Evolutionary conservation across 2,888 invertebrate species (phyloP).

Genomic region (Celastrina argiolus): DNA sequence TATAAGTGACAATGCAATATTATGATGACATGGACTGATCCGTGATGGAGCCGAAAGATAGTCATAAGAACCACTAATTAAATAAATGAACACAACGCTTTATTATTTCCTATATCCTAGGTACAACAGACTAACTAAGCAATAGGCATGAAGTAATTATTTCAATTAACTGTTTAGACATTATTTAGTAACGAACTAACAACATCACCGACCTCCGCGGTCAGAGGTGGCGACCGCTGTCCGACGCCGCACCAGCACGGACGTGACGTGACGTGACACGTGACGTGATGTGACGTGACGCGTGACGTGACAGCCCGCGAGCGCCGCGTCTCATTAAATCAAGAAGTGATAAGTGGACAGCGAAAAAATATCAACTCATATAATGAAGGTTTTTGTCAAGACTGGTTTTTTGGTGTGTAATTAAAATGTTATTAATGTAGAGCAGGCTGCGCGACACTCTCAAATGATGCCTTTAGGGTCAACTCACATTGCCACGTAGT

Average conservation of each 20-base stretch:
- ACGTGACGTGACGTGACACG: slow-evolving; percentile 19
- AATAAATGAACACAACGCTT: too few species aligned
- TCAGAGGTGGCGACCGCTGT: slow-evolving; percentile 18
- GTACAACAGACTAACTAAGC: too few species aligned
- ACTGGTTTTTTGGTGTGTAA: neutral
- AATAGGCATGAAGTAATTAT: neutral
- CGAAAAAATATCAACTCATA: neutral
- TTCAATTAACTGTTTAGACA: neutral
- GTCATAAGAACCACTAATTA: too few species aligned
- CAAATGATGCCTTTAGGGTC: neutral
- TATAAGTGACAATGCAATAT: too few species aligned
- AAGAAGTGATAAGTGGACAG: slow-evolving; percentile 3
- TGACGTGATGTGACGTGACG: slow-evolving; percentile 22
- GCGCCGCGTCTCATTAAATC: neutral
- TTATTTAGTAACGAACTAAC: slow-evolving; percentile 1
- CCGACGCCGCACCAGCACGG: slow-evolving; percentile 12
- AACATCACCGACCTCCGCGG: slow-evolving; percentile 6
- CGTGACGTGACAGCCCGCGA: slow-evolving; percentile 29
- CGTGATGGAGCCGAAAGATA: too few species aligned
- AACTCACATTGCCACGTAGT: too few species aligned
- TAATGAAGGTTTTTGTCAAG: neutral
- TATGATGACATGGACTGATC: too few species aligned
- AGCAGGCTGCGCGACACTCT: neutral
- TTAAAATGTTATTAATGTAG: neutral
- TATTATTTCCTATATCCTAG: too few species aligned